Evolutionary conservation across 2,888 invertebrate species (phyloP).

Genomic region (Resseliella maxima): DNA sequence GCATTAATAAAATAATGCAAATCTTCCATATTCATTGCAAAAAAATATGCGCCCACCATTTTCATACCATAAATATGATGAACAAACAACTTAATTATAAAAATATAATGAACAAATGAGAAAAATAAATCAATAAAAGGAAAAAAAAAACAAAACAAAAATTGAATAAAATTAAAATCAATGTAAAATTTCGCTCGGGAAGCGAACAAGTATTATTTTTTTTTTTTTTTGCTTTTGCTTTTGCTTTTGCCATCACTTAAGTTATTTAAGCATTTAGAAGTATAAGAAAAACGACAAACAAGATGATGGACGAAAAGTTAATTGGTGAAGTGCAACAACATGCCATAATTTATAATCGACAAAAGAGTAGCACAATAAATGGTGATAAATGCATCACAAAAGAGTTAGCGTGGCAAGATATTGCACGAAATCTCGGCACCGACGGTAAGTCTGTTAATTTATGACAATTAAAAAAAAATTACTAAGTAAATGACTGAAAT

Average conservation of each 20-base stretch:
- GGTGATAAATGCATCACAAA: conserved; percentile 64
- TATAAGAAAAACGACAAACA: conserved; percentile 56
- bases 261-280: neutral
- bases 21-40: neutral
- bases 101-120: neutral
- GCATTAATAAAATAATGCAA: neutral
- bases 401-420: conserved; percentile 67
- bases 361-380: conserved; percentile 66
- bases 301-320: conserved; percentile 67
- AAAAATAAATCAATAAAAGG: too few relatives aligned
- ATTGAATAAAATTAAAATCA: neutral
- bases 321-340: conserved; percentile 67
- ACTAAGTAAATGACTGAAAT: neutral
- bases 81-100: neutral
- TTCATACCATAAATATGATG: neutral
- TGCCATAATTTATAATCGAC: conserved; percentile 67
- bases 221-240: too few relatives aligned
- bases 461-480: too few relatives aligned
- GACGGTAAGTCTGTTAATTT: conserved; percentile 67
- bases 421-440: conserved; percentile 65
- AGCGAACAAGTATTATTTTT: conserved; percentile 21
- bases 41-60: conserved; percentile 3
- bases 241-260: too few relatives aligned
- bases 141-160: neutral
- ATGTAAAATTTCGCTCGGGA: neutral